Conservation (phyloP, 1,140 invertebrate genomes). For the Drosophila saltans region DNA sequence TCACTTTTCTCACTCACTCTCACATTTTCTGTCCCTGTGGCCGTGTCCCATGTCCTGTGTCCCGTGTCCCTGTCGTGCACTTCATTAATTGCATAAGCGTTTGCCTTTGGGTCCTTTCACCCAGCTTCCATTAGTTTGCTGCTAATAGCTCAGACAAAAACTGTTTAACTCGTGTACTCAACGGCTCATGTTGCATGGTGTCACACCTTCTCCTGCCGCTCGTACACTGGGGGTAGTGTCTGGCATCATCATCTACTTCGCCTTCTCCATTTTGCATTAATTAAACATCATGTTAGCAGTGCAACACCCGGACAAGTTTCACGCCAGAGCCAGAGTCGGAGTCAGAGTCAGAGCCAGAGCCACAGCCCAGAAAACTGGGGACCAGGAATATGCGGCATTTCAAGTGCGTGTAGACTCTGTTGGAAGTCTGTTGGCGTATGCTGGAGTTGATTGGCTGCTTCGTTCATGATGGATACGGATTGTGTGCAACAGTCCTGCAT, state of each 20-base stretch:
- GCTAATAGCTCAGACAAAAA: slow-evolving; percentile 68
- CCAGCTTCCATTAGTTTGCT: slow-evolving; percentile 72
- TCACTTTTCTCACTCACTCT: not conserved
- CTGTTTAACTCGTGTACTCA: slow-evolving; percentile 65
- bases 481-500: slow-evolving; percentile 13
- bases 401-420: slow-evolving; percentile 53
- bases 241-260: slow-evolving; percentile 19
- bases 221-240: slow-evolving; percentile 17
- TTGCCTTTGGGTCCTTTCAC: slow-evolving; percentile 24
- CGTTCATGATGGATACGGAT: slow-evolving; percentile 51
- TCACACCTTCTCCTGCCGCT: slow-evolving; percentile 19
- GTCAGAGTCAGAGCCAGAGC: not conserved
- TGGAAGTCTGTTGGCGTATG: not conserved
- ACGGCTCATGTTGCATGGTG: slow-evolving; percentile 39
- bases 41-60: not conserved
- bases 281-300: slow-evolving; percentile 80
- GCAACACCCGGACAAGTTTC: slow-evolving; percentile 76
- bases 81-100: slow-evolving; percentile 72
- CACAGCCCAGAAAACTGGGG: not conserved
- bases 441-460: slow-evolving; percentile 21
- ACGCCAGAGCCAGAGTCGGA: slow-evolving; percentile 18
- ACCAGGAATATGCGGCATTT: slow-evolving; percentile 49
- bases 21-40: not conserved
- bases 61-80: slow-evolving; percentile 32
- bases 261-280: slow-evolving; percentile 68